Base-by-base conservation (phyloP, 2,888 invertebrate genomes). In the Plebejus melissa region DNA sequence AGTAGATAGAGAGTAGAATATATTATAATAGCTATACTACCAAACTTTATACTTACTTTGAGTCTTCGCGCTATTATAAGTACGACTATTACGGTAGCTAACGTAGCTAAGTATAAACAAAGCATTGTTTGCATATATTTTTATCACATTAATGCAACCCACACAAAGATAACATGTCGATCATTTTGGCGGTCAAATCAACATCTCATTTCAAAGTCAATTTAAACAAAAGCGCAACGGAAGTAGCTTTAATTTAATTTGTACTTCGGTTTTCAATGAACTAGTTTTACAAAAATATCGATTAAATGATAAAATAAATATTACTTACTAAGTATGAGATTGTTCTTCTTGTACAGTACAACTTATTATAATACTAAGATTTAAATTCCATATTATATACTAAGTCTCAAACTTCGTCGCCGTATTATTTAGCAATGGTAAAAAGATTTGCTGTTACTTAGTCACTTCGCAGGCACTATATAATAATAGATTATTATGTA, bases 151-250 rank as follows among this genome's bases (percentile, higher is more conserved):
- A 60, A 50, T 13, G 13, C 50, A 50, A 50, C 50, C 13, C 50
- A 65, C 32, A 13, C 65, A 13, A 32, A 13, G 65, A 65, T 65
- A 16, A 65, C 65, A 65, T 65, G 65, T 32, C 65, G 32, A 32
- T 65, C 65, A 65, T 13, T 65, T 32, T 65, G 13, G 65, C 65
- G 65, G 65, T 65, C 65, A 60, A 60, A 60, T 60, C 60, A 32
- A 32, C 32, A 32, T 65, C 65, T 65, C 32, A 65, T 65, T 32
- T 4, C 65, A 65, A 22, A 65, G 32, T 13, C 32, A 65, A 32
- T 16, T 41, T 41, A 13, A 65, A 32, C 65, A 65, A 32, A 65
- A 65, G 65, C 65, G 65, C 32, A 65, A 65, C 65, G 65, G 65
- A 65, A 65, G 65, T 65, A 32, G 32, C 65, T 36, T 65, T 65